A percentile compares a stretch with the other conserved stretches of the same genome.
Conservation (phyloP, 2,113 vertebrate species). For the Ptilonorhynchus violaceus region DNA sequence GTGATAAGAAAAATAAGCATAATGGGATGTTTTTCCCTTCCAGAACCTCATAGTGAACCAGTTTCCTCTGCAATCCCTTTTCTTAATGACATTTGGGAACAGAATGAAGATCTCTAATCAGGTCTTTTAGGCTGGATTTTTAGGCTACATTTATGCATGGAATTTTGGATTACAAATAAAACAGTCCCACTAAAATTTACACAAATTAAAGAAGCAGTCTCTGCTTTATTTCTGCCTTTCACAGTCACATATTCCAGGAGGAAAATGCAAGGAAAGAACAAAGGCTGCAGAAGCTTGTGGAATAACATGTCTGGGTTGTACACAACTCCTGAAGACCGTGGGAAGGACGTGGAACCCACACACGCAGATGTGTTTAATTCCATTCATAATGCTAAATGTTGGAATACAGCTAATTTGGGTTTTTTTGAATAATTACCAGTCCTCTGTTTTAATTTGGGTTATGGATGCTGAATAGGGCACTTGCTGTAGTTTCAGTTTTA, state of each 20-base stretch:
- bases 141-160: not conserved
- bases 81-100: slow-evolving; percentile 6
- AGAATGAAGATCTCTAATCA: slow-evolving; percentile 4
- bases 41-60: not conserved
- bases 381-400: not conserved
- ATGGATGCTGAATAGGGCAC: not conserved
- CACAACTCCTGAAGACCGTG: not conserved
- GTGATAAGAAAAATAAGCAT: slow-evolving; percentile 60
- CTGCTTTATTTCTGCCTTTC: not conserved
- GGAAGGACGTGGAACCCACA: not conserved
- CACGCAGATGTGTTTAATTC: not conserved
- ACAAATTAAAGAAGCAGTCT: not conserved
- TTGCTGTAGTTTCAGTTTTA: not conserved
- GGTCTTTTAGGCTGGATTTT: not conserved
- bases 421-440: not conserved
- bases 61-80: not conserved
- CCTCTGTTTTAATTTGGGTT: not conserved
- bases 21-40: slow-evolving; percentile 31
- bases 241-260: not conserved
- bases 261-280: not conserved
- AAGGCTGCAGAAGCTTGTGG: not conserved
- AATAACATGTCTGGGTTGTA: not conserved
- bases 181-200: not conserved
- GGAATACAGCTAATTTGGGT: not conserved
- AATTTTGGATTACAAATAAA: not conserved